Evolutionary conservation across 2,888 invertebrate genomes (phyloP).

Genomic region (Ochlodes sylvanus): DNA sequence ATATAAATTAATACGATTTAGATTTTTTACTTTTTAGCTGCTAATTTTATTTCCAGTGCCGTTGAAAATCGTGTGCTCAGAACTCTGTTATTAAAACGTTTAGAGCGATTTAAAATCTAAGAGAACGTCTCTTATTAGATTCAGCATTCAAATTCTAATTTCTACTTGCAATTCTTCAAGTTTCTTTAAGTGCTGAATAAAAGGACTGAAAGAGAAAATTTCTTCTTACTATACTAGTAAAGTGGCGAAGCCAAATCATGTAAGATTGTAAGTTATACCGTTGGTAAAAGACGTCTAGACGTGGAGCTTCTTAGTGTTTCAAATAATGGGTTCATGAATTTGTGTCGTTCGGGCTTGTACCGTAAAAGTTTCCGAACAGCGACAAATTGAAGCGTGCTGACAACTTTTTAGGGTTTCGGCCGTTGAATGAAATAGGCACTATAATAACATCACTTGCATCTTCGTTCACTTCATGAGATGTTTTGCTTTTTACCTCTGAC

Average conservation of each 20-base stretch:
- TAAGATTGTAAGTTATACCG: slow-evolving; percentile 2
- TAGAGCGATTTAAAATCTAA: too few relatives aligned
- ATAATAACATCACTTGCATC: too few relatives aligned
- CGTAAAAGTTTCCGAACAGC: slow-evolving; percentile 10
- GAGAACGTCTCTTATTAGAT: too few relatives aligned
- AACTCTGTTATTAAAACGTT: too few relatives aligned
- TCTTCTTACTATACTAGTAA: background rate
- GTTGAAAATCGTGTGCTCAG: too few relatives aligned
- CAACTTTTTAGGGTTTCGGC: slow-evolving; percentile 9
- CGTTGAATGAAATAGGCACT: background rate
- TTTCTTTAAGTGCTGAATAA: background rate
- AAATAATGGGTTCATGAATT: slow-evolving; percentile 8
- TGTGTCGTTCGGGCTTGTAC: slow-evolving; percentile 15
- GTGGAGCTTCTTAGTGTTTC: background rate
- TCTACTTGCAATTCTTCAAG: too few relatives aligned
- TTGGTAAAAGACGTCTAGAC: slow-evolving; percentile 14
- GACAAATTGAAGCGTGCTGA: slow-evolving; percentile 22
- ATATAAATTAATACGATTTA: too few relatives aligned
- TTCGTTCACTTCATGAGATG: too few relatives aligned
- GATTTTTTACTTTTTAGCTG: too few relatives aligned
- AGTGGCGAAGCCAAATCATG: background rate
- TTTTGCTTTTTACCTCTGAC: too few relatives aligned
- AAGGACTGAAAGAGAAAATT: background rate
- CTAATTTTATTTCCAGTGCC: too few relatives aligned
- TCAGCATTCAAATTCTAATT: too few relatives aligned